phyloP scores from a whole-genome alignment of 2,113 vertebrate species.

The Ciconia boyciana region DNA sequence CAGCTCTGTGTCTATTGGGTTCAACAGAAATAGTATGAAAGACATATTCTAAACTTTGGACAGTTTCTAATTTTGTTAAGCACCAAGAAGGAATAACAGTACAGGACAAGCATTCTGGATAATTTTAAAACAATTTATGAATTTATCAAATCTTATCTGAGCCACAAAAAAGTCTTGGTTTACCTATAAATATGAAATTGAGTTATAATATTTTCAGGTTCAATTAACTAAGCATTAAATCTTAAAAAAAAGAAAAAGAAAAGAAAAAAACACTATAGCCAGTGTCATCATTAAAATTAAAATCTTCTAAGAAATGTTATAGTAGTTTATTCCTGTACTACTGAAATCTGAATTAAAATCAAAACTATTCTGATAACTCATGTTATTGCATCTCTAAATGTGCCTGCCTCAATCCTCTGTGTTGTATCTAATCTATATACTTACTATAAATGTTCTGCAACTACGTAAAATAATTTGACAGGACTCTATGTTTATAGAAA shows the following conservation, averaged over 20 bases:
- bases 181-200: background rate
- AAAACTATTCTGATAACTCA: background rate
- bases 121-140: background rate
- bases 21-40: background rate
- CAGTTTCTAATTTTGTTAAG: background rate
- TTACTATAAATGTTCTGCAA: conserved; percentile 20
- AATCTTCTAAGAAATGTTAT: background rate
- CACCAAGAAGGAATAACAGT: background rate
- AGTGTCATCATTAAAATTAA: background rate
- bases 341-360: background rate
- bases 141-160: background rate
- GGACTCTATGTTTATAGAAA: background rate
- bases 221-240: background rate
- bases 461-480: conserved; percentile 16
- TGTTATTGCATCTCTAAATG: background rate
- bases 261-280: background rate
- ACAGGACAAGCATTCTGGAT: background rate
- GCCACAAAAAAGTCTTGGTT: background rate
- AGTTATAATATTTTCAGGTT: background rate
- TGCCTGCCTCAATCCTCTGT: background rate
- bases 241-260: background rate
- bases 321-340: background rate
- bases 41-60: background rate
- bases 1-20: background rate
- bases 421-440: background rate